Base-by-base conservation (phyloP, 2,797 vertebrate species). In the Squalus acanthias region DNA sequence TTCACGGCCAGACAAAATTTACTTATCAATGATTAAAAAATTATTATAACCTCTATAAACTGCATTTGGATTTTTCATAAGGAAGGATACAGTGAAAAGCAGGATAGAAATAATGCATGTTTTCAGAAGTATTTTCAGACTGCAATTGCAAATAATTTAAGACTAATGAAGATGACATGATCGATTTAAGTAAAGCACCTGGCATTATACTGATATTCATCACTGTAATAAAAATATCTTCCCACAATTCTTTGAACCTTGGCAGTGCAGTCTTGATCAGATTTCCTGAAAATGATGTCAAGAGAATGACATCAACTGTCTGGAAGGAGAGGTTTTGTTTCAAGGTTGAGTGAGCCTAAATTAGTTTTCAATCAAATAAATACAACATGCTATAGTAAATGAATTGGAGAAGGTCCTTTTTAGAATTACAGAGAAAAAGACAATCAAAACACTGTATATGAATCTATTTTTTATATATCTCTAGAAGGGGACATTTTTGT, bases 351-450 rank as follows among this genome's bases (percentile, higher is more conserved):
- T 57, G 70, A 53, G 70, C 46, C 15, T 57, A 76, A 95, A 76
- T 76, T 76, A 74, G 69, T 53, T 95, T 95, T 95, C 94, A 72
- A 95, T 95, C 70, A 57, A 95, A 57, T 57, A 70, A 53, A 17
- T 53, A 76, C 15, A 92, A 57, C 26, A 63, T 92, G 29, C 60
- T 57, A 76, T n/a, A 53, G 46, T 60, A 76, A 76, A n/a, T 76
- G 29, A 95, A 95, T n/a, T 76, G 70, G 70, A 74, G 24, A n/a
- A 76, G 3, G 69, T 33, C 26, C 3, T 57, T n/a, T 76, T 29
- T n/a, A 74, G 6, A 76, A 74, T 9, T 74, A 95, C 69, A 22
- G 39, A 50, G 13, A 10, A 20, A 95, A 76, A 60, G 5, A 53
- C 53, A 94, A 39, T 67, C 22, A 69, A 69, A 39, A 9, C 46